Evolutionary conservation across 2,113 vertebrate species (phyloP).

Genomic region (Lagopus leucura): DNA sequence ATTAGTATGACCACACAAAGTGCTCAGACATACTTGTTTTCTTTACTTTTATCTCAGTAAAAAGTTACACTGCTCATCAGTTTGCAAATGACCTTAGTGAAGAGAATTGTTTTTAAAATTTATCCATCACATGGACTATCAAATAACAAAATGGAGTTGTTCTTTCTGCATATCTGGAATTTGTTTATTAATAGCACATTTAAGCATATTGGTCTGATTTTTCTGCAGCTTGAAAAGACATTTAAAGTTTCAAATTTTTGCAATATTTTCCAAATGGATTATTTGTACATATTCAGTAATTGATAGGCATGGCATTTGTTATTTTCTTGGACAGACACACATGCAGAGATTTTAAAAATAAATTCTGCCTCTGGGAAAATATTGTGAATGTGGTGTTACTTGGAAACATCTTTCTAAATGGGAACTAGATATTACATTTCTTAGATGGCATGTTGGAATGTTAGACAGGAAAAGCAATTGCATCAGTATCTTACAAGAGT

Average conservation of each 20-base stretch:
- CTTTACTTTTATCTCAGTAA: not conserved
- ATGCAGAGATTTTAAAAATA: conserved; percentile 46
- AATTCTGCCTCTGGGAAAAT: not conserved
- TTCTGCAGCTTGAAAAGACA: conserved; percentile 35
- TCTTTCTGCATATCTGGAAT: not conserved
- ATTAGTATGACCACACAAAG: not conserved
- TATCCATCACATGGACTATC: not conserved
- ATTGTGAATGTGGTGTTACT: not conserved
- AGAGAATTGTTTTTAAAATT: not conserved
- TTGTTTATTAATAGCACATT: conserved; percentile 31
- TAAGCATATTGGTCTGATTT: conserved; percentile 17
- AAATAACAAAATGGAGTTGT: not conserved
- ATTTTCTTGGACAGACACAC: conserved; percentile 36
- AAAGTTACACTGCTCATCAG: not conserved
- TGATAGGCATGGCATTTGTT: conserved; percentile 32
- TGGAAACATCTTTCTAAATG: conserved; percentile 16
- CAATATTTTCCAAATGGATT: conserved; percentile 50
- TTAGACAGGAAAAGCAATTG: not conserved
- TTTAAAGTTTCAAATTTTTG: conserved; percentile 52
- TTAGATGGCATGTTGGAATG: conserved; percentile 32
- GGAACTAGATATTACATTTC: conserved; percentile 14
- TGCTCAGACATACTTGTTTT: not conserved
- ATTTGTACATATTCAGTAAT: not conserved
- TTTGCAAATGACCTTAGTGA: not conserved
- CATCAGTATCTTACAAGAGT: not conserved